phyloP scores from a whole-genome alignment of 2,888 invertebrate genomes.

The Eristalis arbustorum region DNA sequence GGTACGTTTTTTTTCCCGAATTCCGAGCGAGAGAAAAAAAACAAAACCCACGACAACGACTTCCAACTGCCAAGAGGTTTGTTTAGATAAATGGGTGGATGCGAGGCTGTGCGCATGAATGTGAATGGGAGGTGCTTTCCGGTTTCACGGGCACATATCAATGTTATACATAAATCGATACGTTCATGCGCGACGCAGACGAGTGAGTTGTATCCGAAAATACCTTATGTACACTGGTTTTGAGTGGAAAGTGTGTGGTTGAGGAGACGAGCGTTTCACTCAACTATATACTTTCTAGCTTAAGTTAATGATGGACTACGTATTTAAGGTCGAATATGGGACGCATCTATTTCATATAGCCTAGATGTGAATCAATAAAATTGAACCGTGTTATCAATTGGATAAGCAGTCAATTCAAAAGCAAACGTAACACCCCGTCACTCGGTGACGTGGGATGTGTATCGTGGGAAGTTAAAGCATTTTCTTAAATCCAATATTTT shows the following conservation, averaged over 20 bases:
- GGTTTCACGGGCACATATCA: not conserved
- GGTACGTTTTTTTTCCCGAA: not conserved
- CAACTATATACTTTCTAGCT: not conserved
- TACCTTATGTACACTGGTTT: not conserved
- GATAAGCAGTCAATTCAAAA: not conserved
- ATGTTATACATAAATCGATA: not conserved
- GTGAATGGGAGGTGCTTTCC: slow-evolving; percentile 39
- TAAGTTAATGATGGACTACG: not conserved
- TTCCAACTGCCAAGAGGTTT: not conserved
- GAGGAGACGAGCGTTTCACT: not conserved
- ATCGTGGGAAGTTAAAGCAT: not conserved
- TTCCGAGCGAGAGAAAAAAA: not conserved
- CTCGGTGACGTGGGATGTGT: not conserved
- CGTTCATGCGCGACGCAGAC: not conserved
- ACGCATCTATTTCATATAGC: not conserved
- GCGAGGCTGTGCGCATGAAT: slow-evolving; percentile 34
- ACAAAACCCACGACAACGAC: not conserved
- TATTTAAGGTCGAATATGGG: not conserved
- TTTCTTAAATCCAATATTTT: no score
- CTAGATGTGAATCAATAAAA: not conserved
- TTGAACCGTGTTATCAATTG: not conserved
- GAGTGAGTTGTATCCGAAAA: not conserved
- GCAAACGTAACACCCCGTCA: not conserved
- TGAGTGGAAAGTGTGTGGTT: not conserved
- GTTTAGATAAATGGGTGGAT: not conserved